Base-by-base conservation (phyloP, 2,888 invertebrate genomes). In the Aphidius colemani region DNA sequence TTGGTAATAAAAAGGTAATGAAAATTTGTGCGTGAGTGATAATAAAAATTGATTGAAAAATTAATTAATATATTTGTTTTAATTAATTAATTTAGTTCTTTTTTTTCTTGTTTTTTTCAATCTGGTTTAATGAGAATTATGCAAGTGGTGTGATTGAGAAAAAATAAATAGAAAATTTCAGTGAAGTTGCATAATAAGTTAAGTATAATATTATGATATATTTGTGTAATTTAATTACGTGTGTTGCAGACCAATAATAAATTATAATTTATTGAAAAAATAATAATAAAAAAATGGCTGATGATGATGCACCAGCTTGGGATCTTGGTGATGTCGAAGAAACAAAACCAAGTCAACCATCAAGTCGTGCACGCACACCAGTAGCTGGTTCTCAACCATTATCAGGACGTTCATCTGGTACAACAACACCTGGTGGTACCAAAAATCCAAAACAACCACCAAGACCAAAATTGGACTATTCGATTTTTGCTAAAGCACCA, bases 401-500 rank as follows among this genome's bases (percentile, higher is more conserved):
- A 30, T 30, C 30, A 30, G 30, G 30, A 30, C 30, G 30, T 30
- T 30, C 30, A 30, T 45, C 74, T 8, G 76, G 76, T 1, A 82
- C 75, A 6, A 82, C 75, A 18, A 78, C 72, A 9, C 80, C 75
- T 10, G 85, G 79, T 6, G 85, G 83, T 63, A 78, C 74, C 65
- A 82, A 83, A 58, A 78, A 30, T 30, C 30, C 30, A 30, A 30
- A 81, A 46, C 78, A 66, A 8, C 66, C 67, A 4, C 67, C 70
- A 53, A 70, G 66, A 51, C 6, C 70, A 9, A 70, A 65, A 60
- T 61, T 75, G 53, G 86, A 88, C 72, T 65, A 66, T n/a, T 70
- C 70, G 2, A 13, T 44, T 7, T 66, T 69, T 30, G 49, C 58
- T 4, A 89, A 90, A 66, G 86, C 87, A 43, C 86, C 87, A 71